Base-by-base conservation (phyloP, 2,797 vertebrate species). In the Sebastes trivittatus region DNA sequence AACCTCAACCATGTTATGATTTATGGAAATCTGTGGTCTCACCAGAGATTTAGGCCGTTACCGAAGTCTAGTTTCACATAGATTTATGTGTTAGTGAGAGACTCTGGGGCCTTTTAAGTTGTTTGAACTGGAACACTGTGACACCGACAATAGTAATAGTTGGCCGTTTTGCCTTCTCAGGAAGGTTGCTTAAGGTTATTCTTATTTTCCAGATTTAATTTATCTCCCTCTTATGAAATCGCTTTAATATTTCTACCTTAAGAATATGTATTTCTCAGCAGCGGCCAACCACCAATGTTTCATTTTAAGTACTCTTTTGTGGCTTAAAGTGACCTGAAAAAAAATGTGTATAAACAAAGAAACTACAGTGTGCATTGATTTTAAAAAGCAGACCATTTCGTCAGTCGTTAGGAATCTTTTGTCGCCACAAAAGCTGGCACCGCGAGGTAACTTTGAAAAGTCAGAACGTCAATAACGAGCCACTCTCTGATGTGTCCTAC, bases 1-100 rank as follows among this genome's bases (percentile, higher is more conserved):
- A 89, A 90, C 85, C 84, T 84, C 81, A 84, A 22, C 77, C 89
- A 79, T 87, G 78, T 84, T 87, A 77, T 92, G 89, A 93, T 93
- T 92, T 87, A 91, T 91, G 74, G 82, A 88, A 77, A 84, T 75
- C 82, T 88, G 87, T 65, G 88, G 89, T 80, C 84, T 75, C 81
- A 84, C 85, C 85, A 89, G 77, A 81, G 89, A 90, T 89, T 92
- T 77, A 75, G 79, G 72, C 83, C 86, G 80, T 90, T 83, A 90
- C 87, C 82, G 84, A 90, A 88, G 87, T 84, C 84, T 79, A 84
- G 85, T 89, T 91, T 87, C 81, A 75, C 77, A 32, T 42, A 72
- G 85, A 93, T 94, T 92, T 92, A 90, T 88, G 85, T 67, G 64
- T 80, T 78, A 70, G 82, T 77, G 66, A 70, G 18, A 79, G 78